Evolutionary conservation across 1,140 invertebrate genomes (phyloP), one percentile per base, ranked within the genome.

Genomic region (Drosophila biarmipes): DNA sequence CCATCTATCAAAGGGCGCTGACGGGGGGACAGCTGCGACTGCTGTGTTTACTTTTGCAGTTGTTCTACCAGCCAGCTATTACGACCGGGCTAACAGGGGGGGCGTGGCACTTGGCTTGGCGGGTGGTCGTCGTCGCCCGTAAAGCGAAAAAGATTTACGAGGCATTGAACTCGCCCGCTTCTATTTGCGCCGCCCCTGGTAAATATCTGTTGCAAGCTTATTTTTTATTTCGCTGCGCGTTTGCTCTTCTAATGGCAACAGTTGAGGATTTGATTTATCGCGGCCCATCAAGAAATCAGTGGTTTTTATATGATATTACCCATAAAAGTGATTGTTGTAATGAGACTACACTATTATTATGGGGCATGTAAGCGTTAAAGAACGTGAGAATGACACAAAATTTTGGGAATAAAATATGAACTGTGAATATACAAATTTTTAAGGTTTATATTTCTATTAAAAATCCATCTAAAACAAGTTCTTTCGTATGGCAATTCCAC

Each of bases 111-210:
- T 64, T 19, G 24, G 42, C 45, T 29, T 34, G 29, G 31, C 31
- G 63, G 66, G 63, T 40, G 67, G 66, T 21, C 63, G 11, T 34
- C 63, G 14, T 34, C 63, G 49, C 49, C 10, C 27, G 42, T 38
- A 69, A 69, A 69, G 29, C 40, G 66, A 69, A 53, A 61, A 66
- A 81, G 79, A 80, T 80, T 80, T 80, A 61, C 73, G 66, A 82
- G 73, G 34, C 78, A 73, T 81, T 81, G 78, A 81, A 81, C 78
- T 82, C 51, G 51, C 19, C 19, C 8, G 12, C 29, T 27, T 35
- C 15, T 24, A 17, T 34, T 19, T 19, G n/a, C 12, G 35, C 21
- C 6, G 21, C 29, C 8, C 29, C 29, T 31, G 8, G 29, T 31
- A 31, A 31, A 31, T 42, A 58, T 59, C 55, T 63, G 38, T 48